phyloP scores from a whole-genome alignment of 2,113 vertebrate species.

The Turnix velox region DNA sequence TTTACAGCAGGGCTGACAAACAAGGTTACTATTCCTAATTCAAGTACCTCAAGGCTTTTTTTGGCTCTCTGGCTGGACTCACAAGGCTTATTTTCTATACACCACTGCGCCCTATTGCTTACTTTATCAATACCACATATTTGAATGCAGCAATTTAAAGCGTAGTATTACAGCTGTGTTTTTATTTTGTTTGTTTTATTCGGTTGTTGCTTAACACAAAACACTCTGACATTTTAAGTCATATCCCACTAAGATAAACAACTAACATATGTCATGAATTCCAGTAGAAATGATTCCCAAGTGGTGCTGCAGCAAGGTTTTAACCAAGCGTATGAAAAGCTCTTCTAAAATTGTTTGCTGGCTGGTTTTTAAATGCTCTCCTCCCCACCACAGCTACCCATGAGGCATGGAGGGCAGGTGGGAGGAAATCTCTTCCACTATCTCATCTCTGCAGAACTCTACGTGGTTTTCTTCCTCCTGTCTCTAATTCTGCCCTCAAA shows the following conservation, averaged over 20 bases:
- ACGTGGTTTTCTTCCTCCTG: background rate
- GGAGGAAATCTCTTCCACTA: background rate
- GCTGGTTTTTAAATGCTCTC: background rate
- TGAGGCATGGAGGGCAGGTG: background rate
- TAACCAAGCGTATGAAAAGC: background rate
- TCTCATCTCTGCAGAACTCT: background rate
- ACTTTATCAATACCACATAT: slow-evolving; percentile 27
- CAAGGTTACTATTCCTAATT: background rate
- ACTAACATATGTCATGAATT: slow-evolving; percentile 57
- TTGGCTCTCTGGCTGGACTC: background rate
- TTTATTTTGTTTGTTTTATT: slow-evolving; percentile 65
- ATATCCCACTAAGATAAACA: slow-evolving; percentile 61
- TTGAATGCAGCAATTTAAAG: background rate
- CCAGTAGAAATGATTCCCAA: slow-evolving; percentile 49
- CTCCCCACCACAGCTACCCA: background rate
- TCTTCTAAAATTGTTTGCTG: background rate
- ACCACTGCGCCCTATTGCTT: slow-evolving; percentile 34
- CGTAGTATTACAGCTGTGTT: slow-evolving; percentile 48
- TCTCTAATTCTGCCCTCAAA: background rate
- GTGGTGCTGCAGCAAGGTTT: slow-evolving; percentile 16
- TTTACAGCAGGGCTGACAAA: slow-evolving; percentile 27
- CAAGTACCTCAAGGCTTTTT: slow-evolving; percentile 13
- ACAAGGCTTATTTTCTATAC: slow-evolving; percentile 2
- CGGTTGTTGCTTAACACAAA: slow-evolving; percentile 61
- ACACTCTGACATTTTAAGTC: slow-evolving; percentile 54